These are phyloP conservation scores for Lathronympha strigana DNA, from an alignment of 2,888 invertebrate species.

Conservation along the genomic window DNA sequence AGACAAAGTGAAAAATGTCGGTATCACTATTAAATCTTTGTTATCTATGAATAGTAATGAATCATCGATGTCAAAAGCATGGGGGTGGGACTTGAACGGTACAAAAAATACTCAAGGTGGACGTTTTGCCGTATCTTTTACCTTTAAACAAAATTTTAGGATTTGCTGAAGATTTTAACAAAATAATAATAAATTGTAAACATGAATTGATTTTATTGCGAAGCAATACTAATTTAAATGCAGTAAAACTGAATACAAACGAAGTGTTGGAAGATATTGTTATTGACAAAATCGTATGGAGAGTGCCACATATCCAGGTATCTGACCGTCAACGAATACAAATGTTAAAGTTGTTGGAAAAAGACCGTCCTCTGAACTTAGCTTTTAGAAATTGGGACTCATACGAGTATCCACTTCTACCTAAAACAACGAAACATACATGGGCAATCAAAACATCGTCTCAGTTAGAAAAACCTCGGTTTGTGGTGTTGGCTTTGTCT, in stretches of 20 bases:
- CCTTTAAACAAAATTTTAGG: slow-evolving; percentile 11
- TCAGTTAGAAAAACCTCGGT: too few species aligned
- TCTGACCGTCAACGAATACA: background rate
- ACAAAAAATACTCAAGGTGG: slow-evolving; percentile 5
- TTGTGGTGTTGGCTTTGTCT: too few species aligned
- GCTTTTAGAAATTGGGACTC: too few species aligned
- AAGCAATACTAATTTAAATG: background rate
- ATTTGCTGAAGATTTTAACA: background rate
- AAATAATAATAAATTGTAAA: background rate
- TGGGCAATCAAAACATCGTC: too few species aligned
- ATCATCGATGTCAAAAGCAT: background rate
- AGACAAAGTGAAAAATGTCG: slow-evolving; percentile 10
- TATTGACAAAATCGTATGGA: background rate
- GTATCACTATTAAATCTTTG: slow-evolving; percentile 8
- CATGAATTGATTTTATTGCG: background rate
- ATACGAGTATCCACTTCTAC: too few species aligned
- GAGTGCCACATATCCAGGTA: too few species aligned
- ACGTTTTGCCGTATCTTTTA: slow-evolving; percentile 1
- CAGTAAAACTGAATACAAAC: slow-evolving; percentile 6
- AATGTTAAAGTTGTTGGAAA: slow-evolving; percentile 42
- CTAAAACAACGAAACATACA: too few species aligned
- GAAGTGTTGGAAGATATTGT: slow-evolving; percentile 3
- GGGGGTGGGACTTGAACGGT: slow-evolving; percentile 4
- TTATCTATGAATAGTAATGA: slow-evolving; percentile 5
- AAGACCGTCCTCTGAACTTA: slow-evolving; percentile 53